phyloP scores from a whole-genome alignment of 2,888 invertebrate genomes.

The Axea sp. region DNA sequence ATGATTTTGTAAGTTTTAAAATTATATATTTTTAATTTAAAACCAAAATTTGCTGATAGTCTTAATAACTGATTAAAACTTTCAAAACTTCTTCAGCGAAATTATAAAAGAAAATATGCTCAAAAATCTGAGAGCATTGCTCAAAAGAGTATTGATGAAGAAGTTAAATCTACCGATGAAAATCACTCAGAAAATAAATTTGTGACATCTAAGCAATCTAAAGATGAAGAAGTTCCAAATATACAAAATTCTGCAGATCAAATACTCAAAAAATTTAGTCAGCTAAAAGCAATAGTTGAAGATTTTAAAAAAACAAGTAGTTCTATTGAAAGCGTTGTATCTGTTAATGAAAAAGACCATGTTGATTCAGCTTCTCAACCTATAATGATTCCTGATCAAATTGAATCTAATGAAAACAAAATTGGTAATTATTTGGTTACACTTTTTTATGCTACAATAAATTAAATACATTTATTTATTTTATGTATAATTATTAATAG shows the following conservation, averaged over 20 bases:
- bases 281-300: slow-evolving; percentile 61
- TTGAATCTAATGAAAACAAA: slow-evolving; percentile 19
- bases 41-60: too few species aligned
- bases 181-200: slow-evolving; percentile 72
- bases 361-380: slow-evolving; percentile 35
- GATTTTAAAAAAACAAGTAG: slow-evolving; percentile 64
- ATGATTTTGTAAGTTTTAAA: too few species aligned
- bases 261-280: slow-evolving; percentile 62
- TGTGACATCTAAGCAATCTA: slow-evolving; percentile 57
- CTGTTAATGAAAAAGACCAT: slow-evolving; percentile 44
- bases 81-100: slow-evolving; percentile 84
- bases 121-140: slow-evolving; percentile 80
- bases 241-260: slow-evolving; percentile 60
- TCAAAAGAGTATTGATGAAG: slow-evolving; percentile 81
- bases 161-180: slow-evolving; percentile 81
- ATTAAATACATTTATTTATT: slow-evolving; percentile 3
- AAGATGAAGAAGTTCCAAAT: slow-evolving; percentile 68
- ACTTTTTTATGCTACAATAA: too few species aligned
- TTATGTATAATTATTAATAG: too few species aligned
- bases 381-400: slow-evolving; percentile 31
- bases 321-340: slow-evolving; percentile 11
- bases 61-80: too few species aligned
- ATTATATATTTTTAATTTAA: too few species aligned
- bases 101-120: slow-evolving; percentile 82
- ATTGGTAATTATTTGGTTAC: slow-evolving; percentile 27